Evolutionary conservation across 2,888 invertebrate species (phyloP).

Genomic region (Maniola hyperantus): DNA sequence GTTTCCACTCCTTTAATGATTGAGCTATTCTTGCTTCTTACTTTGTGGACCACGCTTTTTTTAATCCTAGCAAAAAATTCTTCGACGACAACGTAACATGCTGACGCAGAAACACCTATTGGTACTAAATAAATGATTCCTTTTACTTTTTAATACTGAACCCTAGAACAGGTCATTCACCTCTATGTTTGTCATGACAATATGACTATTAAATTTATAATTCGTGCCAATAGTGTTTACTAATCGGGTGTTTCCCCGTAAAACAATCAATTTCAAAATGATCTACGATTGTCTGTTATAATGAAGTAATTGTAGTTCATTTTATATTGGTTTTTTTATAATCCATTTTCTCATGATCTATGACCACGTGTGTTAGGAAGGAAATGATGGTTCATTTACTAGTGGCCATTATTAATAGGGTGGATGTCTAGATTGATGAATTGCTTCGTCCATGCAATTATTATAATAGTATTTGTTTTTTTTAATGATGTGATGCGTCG

Average conservation of each 20-base stretch:
- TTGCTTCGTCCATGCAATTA: slow-evolving; percentile 1
- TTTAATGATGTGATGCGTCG: too few species aligned
- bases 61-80: too few species aligned
- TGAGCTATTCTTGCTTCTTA: too few species aligned
- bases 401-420: background rate
- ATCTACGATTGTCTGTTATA: background rate
- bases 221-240: background rate
- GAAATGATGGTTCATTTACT: background rate
- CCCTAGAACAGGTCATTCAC: slow-evolving; percentile 6
- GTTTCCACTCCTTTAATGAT: too few species aligned
- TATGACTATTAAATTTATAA: slow-evolving; percentile 8
- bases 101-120: too few species aligned
- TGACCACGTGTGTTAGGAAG: background rate
- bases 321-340: slow-evolving; percentile 1
- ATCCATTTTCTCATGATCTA: background rate
- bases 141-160: background rate
- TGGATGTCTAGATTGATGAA: background rate
- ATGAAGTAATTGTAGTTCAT: slow-evolving; percentile 7
- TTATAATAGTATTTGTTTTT: too few species aligned
- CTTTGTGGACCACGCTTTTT: too few species aligned
- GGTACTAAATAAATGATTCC: background rate
- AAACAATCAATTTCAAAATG: slow-evolving; percentile 9
- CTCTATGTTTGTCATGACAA: background rate
- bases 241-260: background rate
- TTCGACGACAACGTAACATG: too few species aligned